Evolutionary conservation across 2,113 vertebrate species (phyloP), one percentile per base, ranked within the genome.

Genomic region (Apodemus speciosus): DNA sequence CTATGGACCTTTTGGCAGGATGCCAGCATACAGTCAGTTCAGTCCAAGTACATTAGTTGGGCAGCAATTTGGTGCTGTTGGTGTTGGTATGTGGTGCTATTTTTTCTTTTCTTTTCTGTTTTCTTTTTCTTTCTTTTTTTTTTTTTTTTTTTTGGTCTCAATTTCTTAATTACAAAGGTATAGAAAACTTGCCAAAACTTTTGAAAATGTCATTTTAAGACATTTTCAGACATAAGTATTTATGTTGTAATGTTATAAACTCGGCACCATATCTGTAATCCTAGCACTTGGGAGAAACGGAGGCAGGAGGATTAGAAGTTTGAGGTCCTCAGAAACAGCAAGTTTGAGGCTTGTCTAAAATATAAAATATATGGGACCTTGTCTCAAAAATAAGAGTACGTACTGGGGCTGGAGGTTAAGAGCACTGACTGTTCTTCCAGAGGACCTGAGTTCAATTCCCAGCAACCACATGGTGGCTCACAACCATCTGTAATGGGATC

Each of bases 21-120:
- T 99, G 97, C 98, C 99, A 2, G 97, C 99, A 0, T 99, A 99
- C 98, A 99, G 98, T 88, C 99, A 99, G 97, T 99, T 99, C 96
- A 99, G 98, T 77, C 98, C 98, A 8, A 97, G 98, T 91, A 96
- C 99, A 0, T 97, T 99, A 92, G 98, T 99, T 81, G 95, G 98
- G 10, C 99, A 99, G 97, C 99, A 99, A 92, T 99, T 99, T 71
- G 98, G 98, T 16, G 97, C 99, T 84, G 98, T 99, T 83, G 98
- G 98, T 95, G 98, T 98, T 96, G 99, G 83, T 85, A 85, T 35
- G 83, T 85, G 13, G 46, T 85, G 10, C 35, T 43, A 8, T 64
- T 20, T 84, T 83, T 83, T 15, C 10, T 20, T 43, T 49, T 49
- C 30, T 1, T 16, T n/a, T n/a, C n/a, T n/a, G n/a, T n/a, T n/a